Percentiles rank a stretch among this genome's conserved stretches.
These are phyloP conservation scores for Pelecanoides urinatrix DNA, from an alignment of 2,113 vertebrate genomes.

Conservation along the genomic window DNA sequence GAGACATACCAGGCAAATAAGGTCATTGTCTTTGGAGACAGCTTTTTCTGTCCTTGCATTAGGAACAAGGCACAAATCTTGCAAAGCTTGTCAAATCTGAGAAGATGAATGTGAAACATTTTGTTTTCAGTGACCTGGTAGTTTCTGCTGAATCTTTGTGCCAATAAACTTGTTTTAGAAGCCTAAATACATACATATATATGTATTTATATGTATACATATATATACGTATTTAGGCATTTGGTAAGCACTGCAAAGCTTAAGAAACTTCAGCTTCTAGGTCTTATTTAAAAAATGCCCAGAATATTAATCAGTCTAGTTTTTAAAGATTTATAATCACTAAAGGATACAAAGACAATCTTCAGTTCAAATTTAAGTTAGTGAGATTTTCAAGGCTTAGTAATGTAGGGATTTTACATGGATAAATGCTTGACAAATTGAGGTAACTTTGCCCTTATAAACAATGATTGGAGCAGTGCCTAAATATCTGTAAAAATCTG, in stretches of 20 bases:
- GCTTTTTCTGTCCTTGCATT: neutral
- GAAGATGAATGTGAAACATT: neutral
- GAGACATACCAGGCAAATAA: neutral
- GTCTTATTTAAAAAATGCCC: neutral
- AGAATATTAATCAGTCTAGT: neutral
- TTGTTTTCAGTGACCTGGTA: neutral
- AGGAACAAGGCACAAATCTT: neutral
- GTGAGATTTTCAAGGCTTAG: neutral
- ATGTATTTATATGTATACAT: neutral
- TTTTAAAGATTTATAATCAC: neutral
- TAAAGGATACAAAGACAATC: neutral
- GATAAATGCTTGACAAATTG: neutral
- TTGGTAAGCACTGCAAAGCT: neutral
- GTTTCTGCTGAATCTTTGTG: neutral
- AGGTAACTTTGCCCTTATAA: neutral
- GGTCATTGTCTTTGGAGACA: neutral
- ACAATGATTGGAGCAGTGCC: neutral
- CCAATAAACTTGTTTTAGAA: neutral
- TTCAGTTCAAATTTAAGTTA: neutral
- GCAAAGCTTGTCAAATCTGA: neutral
- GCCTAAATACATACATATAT: neutral
- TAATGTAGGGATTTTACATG: neutral
- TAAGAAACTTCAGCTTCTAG: neutral
- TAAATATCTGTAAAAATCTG: neutral
- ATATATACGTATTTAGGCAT: neutral